Evolutionary conservation across 2,113 vertebrate species (phyloP).

Genomic region (Podilymbus podiceps): DNA sequence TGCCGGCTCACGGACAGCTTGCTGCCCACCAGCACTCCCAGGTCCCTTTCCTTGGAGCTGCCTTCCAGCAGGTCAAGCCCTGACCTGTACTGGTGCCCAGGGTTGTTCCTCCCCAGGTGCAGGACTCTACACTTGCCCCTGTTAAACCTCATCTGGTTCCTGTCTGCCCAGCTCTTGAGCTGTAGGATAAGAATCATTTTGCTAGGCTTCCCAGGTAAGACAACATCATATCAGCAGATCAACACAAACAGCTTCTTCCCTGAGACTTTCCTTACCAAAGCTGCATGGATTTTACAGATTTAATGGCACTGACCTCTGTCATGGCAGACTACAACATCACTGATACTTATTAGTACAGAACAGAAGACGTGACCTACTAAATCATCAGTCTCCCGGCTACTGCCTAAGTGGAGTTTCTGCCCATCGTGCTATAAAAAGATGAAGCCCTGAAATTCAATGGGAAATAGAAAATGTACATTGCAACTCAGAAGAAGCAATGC

Average conservation of each 20-base stretch:
- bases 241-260: not conserved
- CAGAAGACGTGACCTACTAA: slow-evolving; percentile 3
- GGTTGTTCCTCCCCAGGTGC: no score
- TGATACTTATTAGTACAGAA: not conserved
- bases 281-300: not conserved
- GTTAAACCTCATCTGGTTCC: no score
- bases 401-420: not conserved
- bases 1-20: no score
- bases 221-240: not conserved
- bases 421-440: not conserved
- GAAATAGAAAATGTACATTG: not conserved
- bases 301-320: not conserved
- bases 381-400: not conserved
- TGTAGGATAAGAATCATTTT: not conserved
- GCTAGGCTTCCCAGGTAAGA: not conserved
- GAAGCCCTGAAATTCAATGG: slow-evolving; percentile 1
- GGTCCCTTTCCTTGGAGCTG: no score
- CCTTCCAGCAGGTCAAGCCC: no score
- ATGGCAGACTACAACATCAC: not conserved
- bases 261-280: not conserved
- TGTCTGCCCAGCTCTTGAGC: no score
- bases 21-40: no score
- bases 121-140: no score
- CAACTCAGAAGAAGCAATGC: not conserved
- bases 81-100: no score